Conservation (phyloP, 23 tunicate genomes). For the Phallusia fumigata region DNA sequence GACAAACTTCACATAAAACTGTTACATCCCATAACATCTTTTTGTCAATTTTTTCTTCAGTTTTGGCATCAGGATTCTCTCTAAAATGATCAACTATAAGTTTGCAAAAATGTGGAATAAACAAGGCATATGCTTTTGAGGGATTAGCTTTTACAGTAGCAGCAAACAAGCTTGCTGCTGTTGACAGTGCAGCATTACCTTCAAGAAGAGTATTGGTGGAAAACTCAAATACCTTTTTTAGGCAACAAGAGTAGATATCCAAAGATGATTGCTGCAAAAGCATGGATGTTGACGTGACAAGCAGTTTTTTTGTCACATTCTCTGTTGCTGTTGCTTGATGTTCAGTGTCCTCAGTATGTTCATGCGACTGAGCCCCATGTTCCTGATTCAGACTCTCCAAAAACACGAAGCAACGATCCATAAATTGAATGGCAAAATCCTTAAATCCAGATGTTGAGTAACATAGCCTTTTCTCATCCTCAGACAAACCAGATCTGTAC, state of each 20-base stretch:
- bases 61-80: slow-evolving; percentile 55
- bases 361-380: slow-evolving; percentile 34
- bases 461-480: slow-evolving; percentile 57
- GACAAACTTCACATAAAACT: slow-evolving; percentile 50
- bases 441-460: slow-evolving; percentile 61
- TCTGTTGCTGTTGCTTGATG: slow-evolving; percentile 29
- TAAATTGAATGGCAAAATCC: slow-evolving; percentile 72
- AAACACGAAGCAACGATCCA: slow-evolving; percentile 72
- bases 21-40: slow-evolving; percentile 78
- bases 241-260: slow-evolving; percentile 32
- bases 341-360: slow-evolving; percentile 24
- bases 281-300: slow-evolving; percentile 42
- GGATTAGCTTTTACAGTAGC: slow-evolving; percentile 69
- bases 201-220: slow-evolving; percentile 62
- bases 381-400: slow-evolving; percentile 72
- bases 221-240: slow-evolving; percentile 64
- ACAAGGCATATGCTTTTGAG: slow-evolving; percentile 35
- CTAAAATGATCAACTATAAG: slow-evolving; percentile 34
- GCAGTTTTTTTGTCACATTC: slow-evolving; percentile 35
- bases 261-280: slow-evolving; percentile 53
- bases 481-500: slow-evolving; percentile 28
- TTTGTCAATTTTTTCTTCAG: slow-evolving; percentile 79
- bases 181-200: slow-evolving; percentile 53
- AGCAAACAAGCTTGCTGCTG: slow-evolving; percentile 37
- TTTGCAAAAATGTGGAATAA: slow-evolving; percentile 66